Conservation (phyloP, 2,888 invertebrate genomes). For the Girardia tigrina region DNA sequence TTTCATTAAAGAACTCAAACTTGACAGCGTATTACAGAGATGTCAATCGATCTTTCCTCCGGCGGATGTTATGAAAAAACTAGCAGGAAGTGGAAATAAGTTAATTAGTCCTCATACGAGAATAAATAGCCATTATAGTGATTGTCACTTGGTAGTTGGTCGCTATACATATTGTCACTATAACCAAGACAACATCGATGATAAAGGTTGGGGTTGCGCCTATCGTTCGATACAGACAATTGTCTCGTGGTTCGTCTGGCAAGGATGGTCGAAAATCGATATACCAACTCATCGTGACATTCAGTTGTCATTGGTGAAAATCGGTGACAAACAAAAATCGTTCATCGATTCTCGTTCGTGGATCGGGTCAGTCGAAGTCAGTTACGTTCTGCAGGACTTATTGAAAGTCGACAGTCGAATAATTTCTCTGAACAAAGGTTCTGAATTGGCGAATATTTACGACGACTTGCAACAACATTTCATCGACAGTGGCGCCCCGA, state of each 20-base stretch:
- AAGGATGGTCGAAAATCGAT: conserved; percentile 54
- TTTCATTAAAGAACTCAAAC: background rate
- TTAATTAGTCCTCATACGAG: background rate
- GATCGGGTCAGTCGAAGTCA: conserved; percentile 95
- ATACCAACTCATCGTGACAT: conserved; percentile 65
- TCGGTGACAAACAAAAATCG: conserved; percentile 73
- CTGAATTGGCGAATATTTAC: conserved; percentile 59
- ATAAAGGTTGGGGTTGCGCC: conserved; percentile 98
- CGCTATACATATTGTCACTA: conserved; percentile 87
- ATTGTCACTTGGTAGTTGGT: conserved; percentile 53
- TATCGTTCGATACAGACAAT: conserved; percentile 91
- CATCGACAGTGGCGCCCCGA: conserved; percentile 74
- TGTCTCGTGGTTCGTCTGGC: conserved; percentile 72
- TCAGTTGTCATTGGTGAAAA: conserved; percentile 78
- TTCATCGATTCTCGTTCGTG: conserved; percentile 83
- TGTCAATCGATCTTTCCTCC: background rate
- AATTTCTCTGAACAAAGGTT: conserved; percentile 67
- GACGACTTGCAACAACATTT: conserved; percentile 73
- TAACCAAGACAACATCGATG: conserved; percentile 71
- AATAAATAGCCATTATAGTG: background rate
- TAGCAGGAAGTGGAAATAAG: background rate
- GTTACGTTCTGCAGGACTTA: conserved; percentile 64
- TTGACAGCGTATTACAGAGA: background rate
- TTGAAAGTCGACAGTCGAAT: conserved; percentile 58
- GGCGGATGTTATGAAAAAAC: background rate